phyloP scores from a whole-genome alignment of 2,113 vertebrate species.

The Phycodurus eques region DNA sequence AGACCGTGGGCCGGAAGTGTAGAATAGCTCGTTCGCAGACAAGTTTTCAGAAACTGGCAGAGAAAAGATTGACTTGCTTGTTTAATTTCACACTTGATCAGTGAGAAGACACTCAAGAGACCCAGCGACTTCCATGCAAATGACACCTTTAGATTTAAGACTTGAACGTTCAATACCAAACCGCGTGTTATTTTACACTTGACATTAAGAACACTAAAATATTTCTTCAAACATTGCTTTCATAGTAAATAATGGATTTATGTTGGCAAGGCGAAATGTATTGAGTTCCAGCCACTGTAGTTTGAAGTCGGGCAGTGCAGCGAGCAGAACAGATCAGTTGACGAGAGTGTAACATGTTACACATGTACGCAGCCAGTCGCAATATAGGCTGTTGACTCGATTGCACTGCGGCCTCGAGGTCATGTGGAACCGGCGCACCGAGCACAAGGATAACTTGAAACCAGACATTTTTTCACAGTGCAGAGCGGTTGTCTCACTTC shows the following conservation, averaged over 20 bases:
- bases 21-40: too few species aligned
- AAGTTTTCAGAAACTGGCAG: too few species aligned
- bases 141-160: background rate
- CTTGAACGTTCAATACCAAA: background rate
- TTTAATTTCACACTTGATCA: background rate
- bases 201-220: background rate
- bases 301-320: background rate
- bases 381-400: slow-evolving; percentile 26
- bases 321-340: background rate
- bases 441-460: slow-evolving; percentile 22
- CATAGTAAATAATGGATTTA: background rate
- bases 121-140: background rate
- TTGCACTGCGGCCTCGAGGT: slow-evolving; percentile 3
- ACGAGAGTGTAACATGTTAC: background rate
- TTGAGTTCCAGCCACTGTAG: background rate
- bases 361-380: slow-evolving; percentile 7
- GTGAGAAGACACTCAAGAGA: background rate
- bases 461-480: slow-evolving; percentile 13
- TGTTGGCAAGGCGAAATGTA: background rate
- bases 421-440: background rate
- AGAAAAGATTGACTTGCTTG: too few species aligned
- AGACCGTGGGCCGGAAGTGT: too few species aligned
- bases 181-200: background rate
- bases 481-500: slow-evolving; percentile 32
- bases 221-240: background rate